Evolutionary conservation across 2,797 vertebrate species (phyloP).

Genomic region (Novumbra hubbsi): DNA sequence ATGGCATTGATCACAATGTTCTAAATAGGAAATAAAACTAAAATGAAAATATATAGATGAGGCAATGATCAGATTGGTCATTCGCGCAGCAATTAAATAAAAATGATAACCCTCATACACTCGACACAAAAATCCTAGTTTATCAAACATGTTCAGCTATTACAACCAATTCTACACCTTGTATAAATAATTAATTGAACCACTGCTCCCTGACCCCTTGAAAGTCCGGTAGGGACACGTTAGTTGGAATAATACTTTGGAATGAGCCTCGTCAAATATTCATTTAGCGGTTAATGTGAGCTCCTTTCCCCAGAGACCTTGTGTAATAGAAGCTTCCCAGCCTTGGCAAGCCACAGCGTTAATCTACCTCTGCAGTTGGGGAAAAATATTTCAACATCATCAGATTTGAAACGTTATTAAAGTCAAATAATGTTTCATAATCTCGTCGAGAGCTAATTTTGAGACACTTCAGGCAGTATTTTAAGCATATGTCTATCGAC

Average conservation of each 20-base stretch:
- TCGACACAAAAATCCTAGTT: constrained; percentile 68
- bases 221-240: constrained; percentile 87
- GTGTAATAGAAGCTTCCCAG: constrained; percentile 81
- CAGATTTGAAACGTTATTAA: constrained; percentile 77
- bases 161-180: constrained; percentile 86
- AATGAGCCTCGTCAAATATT: constrained; percentile 99
- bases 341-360: constrained; percentile 85
- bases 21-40: background rate
- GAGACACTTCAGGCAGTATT: constrained; percentile 29
- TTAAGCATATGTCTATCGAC: background rate
- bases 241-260: constrained; percentile 90
- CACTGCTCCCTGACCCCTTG: constrained; percentile 88
- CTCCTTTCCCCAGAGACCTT: constrained; percentile 84
- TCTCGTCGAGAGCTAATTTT: constrained; percentile 70
- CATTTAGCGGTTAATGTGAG: constrained; percentile 97
- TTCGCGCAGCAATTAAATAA: background rate
- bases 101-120: constrained; percentile 12
- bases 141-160: constrained; percentile 77
- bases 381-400: constrained; percentile 75
- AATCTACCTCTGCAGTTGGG: constrained; percentile 80
- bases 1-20: too few relatives aligned
- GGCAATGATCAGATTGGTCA: background rate
- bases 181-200: constrained; percentile 97
- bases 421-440: constrained; percentile 70
- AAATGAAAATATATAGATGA: background rate